These are phyloP conservation scores for Toxonevra muliebris DNA, from an alignment of 2,888 invertebrate genomes.

Conservation along the genomic window DNA sequence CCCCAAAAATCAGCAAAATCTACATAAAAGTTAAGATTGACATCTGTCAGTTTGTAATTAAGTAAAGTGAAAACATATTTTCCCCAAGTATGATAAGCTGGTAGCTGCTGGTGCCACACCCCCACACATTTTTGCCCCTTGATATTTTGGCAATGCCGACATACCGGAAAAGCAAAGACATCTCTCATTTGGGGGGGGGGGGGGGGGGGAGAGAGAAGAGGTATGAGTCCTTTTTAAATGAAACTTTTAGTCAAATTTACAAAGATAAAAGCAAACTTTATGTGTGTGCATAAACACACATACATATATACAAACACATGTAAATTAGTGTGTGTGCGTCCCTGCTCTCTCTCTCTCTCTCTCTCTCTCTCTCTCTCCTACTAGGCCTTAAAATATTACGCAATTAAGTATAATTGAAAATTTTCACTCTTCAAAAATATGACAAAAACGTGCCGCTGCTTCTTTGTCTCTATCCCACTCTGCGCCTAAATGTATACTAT, in stretches of 20 bases:
- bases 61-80: slow-evolving; percentile 43
- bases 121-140: slow-evolving; percentile 1
- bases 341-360: not conserved
- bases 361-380: not conserved
- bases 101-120: not conserved
- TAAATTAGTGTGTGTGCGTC: too few species aligned
- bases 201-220: too few species aligned
- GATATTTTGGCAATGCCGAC: slow-evolving; percentile 21
- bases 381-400: slow-evolving; percentile 38
- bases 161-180: too few species aligned
- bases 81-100: slow-evolving; percentile 7
- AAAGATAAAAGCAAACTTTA: slow-evolving; percentile 1
- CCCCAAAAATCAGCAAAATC: not conserved
- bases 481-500: too few species aligned
- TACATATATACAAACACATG: not conserved
- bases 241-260: not conserved
- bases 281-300: not conserved
- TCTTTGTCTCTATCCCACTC: too few species aligned
- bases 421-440: slow-evolving; percentile 42
- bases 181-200: too few species aligned
- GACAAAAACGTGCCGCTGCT: slow-evolving; percentile 39
- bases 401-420: slow-evolving; percentile 49
- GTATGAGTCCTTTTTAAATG: not conserved
- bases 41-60: slow-evolving; percentile 39
- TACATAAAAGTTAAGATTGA: slow-evolving; percentile 23